Evolutionary conservation across 2,113 vertebrate species (phyloP).

Genomic region (Oreochromis spilurus): DNA sequence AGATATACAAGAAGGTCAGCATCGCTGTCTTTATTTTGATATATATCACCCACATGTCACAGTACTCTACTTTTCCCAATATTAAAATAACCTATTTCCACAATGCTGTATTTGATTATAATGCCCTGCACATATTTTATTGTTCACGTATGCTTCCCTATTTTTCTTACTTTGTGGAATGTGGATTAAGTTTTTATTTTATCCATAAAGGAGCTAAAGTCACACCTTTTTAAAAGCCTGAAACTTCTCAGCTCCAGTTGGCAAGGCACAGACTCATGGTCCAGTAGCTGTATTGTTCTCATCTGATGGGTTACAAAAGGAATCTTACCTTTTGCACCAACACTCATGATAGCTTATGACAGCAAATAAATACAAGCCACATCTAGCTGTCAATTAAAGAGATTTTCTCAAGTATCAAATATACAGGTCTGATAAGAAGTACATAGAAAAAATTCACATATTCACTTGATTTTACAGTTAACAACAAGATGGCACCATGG

Average conservation of each 20-base stretch:
- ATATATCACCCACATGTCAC: neutral
- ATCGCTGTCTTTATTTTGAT: neutral
- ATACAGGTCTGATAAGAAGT: neutral
- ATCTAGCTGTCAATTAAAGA: neutral
- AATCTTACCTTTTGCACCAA: neutral
- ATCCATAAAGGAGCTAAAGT: fast-evolving
- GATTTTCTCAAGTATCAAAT: neutral
- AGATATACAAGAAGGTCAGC: neutral
- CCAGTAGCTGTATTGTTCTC: neutral
- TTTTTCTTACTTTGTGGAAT: neutral
- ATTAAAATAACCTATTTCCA: neutral
- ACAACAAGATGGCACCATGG: fast-evolving
- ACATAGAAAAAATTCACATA: neutral
- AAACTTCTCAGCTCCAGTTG: neutral
- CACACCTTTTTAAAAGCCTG: neutral
- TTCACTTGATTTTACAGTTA: neutral
- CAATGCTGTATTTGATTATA: neutral
- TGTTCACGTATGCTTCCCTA: neutral
- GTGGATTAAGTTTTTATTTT: neutral
- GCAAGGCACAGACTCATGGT: neutral
- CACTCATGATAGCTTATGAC: neutral
- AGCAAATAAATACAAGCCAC: neutral
- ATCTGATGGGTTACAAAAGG: neutral
- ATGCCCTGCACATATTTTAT: neutral
- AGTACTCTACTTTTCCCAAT: neutral